Percentiles rank a stretch among this genome's conserved stretches.
These are phyloP conservation scores for Carassius carassius DNA, from an alignment of 2,113 vertebrate genomes.

Conservation along the genomic window DNA sequence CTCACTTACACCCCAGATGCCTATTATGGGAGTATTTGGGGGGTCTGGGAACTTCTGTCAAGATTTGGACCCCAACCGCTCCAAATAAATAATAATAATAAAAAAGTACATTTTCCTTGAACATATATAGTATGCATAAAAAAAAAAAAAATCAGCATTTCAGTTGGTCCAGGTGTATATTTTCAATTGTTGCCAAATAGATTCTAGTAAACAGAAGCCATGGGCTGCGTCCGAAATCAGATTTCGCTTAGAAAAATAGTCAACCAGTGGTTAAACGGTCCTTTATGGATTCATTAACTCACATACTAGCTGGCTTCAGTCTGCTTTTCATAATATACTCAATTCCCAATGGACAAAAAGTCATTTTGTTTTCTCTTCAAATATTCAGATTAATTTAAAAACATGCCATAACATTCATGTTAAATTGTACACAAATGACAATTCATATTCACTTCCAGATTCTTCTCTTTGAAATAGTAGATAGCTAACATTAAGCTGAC, in stretches of 20 bases:
- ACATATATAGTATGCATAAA: not conserved
- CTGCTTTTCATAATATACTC: not conserved
- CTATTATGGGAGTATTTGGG: not conserved
- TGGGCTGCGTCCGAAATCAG: no score
- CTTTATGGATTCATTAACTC: not conserved
- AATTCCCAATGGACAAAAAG: no score
- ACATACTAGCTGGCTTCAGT: not conserved
- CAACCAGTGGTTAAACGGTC: not conserved
- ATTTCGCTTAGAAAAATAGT: no score
- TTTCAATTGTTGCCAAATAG: not conserved
- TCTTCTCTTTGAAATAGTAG: not conserved
- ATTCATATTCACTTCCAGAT: not conserved
- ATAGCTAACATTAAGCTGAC: not conserved
- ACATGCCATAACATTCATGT: not conserved
- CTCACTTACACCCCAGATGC: constrained; percentile 8
- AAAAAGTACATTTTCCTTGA: not conserved
- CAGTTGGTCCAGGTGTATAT: not conserved
- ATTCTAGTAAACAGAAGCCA: not conserved
- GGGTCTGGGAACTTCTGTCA: not conserved
- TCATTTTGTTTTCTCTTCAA: not conserved
- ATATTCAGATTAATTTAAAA: not conserved
- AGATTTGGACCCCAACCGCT: not conserved
- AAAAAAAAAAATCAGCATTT: not conserved
- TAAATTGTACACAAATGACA: not conserved
- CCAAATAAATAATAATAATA: not conserved